Evolutionary conservation across 2,113 vertebrate genomes (phyloP).

Genomic region (Silurus glanis): DNA sequence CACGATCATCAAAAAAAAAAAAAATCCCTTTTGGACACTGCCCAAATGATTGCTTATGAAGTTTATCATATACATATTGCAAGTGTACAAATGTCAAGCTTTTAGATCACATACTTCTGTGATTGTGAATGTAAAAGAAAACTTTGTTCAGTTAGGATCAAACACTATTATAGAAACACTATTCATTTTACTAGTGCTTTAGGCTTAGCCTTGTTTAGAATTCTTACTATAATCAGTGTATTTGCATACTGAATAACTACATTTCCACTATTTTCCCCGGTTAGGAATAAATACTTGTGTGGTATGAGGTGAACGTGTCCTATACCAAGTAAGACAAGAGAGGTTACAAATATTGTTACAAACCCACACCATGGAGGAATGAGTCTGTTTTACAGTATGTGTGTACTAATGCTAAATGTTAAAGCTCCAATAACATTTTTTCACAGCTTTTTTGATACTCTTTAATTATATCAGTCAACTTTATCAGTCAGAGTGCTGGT

Average conservation of each 20-base stretch:
- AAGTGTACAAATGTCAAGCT: not conserved
- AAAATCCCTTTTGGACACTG: not conserved
- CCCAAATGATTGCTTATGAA: not conserved
- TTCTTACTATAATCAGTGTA: not conserved
- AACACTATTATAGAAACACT: not conserved
- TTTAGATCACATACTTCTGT: constrained; percentile 3
- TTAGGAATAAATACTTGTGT: constrained; percentile 32
- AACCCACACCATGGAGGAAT: not conserved
- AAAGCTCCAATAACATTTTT: too few species aligned
- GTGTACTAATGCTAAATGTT: not conserved
- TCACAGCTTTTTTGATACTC: not conserved
- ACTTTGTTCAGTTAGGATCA: not conserved
- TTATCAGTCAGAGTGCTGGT: not conserved
- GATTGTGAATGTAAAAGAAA: not conserved
- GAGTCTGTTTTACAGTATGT: constrained; percentile 17
- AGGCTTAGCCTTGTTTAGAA: not conserved
- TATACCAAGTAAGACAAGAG: not conserved
- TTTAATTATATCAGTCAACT: not conserved
- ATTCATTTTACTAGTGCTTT: not conserved
- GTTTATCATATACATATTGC: not conserved
- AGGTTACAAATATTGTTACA: not conserved
- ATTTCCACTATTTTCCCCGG: constrained; percentile 8
- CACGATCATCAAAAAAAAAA: constrained; percentile 3
- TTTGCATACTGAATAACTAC: not conserved
- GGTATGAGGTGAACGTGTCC: constrained; percentile 2